Conservation (phyloP, 2,113 vertebrate genomes). For the Ciconia boyciana region DNA sequence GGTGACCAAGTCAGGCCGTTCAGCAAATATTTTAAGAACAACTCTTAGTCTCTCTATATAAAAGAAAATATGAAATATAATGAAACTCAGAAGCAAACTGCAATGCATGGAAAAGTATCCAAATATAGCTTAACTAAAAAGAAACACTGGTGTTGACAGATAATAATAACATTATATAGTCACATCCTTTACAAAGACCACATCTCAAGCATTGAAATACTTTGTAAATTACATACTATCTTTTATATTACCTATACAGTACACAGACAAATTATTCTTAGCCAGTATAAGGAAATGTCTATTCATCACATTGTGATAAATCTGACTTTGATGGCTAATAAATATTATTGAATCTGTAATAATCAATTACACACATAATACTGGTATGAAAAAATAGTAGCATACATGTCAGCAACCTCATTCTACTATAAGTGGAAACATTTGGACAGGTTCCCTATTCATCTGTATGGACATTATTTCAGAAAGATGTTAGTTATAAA, state of each 20-base stretch:
- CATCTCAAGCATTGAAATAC: background rate
- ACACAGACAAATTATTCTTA: background rate
- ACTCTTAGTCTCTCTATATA: background rate
- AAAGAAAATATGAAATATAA: background rate
- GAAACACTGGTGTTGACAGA: background rate
- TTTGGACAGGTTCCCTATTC: background rate
- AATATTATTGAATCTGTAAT: background rate
- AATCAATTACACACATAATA: background rate
- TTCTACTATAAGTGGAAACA: background rate
- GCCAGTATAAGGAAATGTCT: background rate
- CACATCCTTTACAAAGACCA: background rate
- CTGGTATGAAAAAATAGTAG: background rate
- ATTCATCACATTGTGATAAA: background rate
- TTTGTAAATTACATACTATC: background rate
- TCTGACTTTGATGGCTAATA: background rate
- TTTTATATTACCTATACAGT: background rate
- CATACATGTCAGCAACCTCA: background rate
- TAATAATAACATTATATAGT: background rate
- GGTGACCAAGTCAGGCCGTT: background rate
- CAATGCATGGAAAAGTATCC: background rate
- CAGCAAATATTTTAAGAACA: background rate
- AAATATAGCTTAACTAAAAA: background rate
- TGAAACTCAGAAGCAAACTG: background rate
- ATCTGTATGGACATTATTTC: background rate
- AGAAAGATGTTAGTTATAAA: background rate